These are phyloP conservation scores for Styela clava DNA, from an alignment of 23 tunicate species.

Conservation along the genomic window DNA sequence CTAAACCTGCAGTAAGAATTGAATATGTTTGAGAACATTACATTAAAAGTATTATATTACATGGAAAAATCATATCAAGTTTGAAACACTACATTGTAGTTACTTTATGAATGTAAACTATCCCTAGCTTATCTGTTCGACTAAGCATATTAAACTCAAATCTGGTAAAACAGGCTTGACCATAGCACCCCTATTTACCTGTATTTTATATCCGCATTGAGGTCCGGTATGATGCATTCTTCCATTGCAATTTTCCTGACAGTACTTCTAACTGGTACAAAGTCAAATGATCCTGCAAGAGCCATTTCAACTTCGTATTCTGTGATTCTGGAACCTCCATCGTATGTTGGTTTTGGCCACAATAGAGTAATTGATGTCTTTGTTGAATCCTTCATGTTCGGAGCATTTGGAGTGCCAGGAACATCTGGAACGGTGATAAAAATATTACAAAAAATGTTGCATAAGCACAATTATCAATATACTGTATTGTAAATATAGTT, in stretches of 20 bases:
- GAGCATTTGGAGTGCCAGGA: constrained; percentile 63
- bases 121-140: no score
- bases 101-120: no score
- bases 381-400: constrained; percentile 57
- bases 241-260: constrained; percentile 25
- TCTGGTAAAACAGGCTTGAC: no score
- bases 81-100: neutral
- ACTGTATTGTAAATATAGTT: no score
- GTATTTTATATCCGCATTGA: constrained; percentile 54
- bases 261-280: constrained; percentile 51
- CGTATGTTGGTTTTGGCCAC: constrained; percentile 88
- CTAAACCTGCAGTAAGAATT: constrained; percentile 51
- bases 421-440: constrained; percentile 53
- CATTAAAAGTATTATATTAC: no score
- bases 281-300: constrained; percentile 47
- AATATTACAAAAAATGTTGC: neutral
- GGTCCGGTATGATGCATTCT: constrained; percentile 43
- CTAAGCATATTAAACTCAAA: no score
- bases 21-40: no score
- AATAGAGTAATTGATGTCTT: constrained; percentile 54
- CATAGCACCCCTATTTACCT: no score
- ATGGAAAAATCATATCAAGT: neutral
- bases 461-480: no score
- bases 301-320: constrained; percentile 80
- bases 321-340: constrained; percentile 85